phyloP scores from a whole-genome alignment of 2,888 invertebrate genomes.

The Mythimna vitellina region DNA sequence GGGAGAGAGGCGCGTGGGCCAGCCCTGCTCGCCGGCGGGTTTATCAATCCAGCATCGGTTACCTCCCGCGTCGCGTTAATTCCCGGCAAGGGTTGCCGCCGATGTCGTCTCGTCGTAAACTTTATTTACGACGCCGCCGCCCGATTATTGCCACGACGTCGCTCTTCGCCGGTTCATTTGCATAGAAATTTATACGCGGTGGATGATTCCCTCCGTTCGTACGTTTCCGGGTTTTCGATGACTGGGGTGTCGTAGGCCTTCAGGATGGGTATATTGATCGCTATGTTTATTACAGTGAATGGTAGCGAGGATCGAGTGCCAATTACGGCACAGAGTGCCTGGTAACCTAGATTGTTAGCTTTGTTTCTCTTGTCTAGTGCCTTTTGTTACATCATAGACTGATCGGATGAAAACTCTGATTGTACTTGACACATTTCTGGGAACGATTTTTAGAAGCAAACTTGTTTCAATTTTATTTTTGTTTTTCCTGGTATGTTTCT shows the following conservation, averaged over 20 bases:
- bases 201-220: conserved; percentile 74
- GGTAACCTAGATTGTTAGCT: conserved; percentile 46
- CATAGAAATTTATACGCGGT: conserved; percentile 85
- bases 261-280: conserved; percentile 56
- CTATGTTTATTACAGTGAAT: conserved; percentile 38
- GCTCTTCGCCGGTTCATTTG: conserved; percentile 83
- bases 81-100: conserved; percentile 76
- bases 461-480: background rate
- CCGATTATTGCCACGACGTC: conserved; percentile 83
- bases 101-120: conserved; percentile 82
- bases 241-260: conserved; percentile 63
- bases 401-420: conserved; percentile 13
- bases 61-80: conserved; percentile 84
- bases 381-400: conserved; percentile 5
- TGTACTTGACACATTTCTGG: conserved; percentile 24
- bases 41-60: conserved; percentile 69
- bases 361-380: conserved; percentile 26
- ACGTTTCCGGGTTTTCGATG: conserved; percentile 68
- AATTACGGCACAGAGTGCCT: conserved; percentile 51
- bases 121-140: conserved; percentile 83
- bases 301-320: conserved; percentile 48
- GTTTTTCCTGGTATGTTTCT: background rate
- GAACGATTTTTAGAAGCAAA: background rate
- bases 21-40: conserved; percentile 58
- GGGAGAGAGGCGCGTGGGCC: conserved; percentile 47